Evolutionary conservation across 2,797 vertebrate species (phyloP).

Genomic region (Channallabes apus): DNA sequence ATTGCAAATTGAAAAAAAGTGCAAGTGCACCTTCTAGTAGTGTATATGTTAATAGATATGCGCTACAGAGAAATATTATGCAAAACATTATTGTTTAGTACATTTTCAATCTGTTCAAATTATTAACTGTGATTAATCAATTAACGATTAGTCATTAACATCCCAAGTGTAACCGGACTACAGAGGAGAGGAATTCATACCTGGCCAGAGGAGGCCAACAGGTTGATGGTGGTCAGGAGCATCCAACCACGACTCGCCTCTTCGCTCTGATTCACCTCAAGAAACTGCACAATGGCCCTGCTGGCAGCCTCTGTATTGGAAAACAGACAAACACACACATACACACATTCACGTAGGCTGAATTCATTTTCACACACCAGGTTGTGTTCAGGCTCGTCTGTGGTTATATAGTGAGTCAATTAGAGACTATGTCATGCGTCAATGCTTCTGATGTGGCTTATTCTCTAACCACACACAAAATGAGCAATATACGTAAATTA

Average conservation of each 20-base stretch:
- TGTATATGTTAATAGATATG: too few relatives aligned
- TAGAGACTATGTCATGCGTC: conserved; percentile 44
- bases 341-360: conserved; percentile 39
- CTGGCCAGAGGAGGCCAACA: conserved; percentile 96
- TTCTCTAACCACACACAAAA: conserved; percentile 1
- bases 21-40: too few relatives aligned
- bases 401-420: conserved; percentile 40
- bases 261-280: conserved; percentile 98
- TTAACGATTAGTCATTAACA: too few relatives aligned
- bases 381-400: conserved; percentile 44
- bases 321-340: conserved; percentile 27
- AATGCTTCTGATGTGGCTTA: not conserved
- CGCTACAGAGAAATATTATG: too few relatives aligned
- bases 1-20: too few relatives aligned
- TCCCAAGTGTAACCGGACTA: not conserved
- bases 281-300: conserved; percentile 96
- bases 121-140: too few relatives aligned
- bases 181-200: conserved; percentile 67
- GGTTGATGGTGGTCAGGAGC: conserved; percentile 97
- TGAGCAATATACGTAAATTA: conserved; percentile 1
- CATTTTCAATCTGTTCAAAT: too few relatives aligned
- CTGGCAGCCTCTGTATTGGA: conserved; percentile 88
- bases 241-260: conserved; percentile 98
- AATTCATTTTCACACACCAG: conserved; percentile 45
- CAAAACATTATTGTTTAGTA: too few relatives aligned